Evolutionary conservation across 2,888 invertebrate species (phyloP), one percentile per base, ranked within the genome.

Genomic region (Acanthoscelides obtectus): DNA sequence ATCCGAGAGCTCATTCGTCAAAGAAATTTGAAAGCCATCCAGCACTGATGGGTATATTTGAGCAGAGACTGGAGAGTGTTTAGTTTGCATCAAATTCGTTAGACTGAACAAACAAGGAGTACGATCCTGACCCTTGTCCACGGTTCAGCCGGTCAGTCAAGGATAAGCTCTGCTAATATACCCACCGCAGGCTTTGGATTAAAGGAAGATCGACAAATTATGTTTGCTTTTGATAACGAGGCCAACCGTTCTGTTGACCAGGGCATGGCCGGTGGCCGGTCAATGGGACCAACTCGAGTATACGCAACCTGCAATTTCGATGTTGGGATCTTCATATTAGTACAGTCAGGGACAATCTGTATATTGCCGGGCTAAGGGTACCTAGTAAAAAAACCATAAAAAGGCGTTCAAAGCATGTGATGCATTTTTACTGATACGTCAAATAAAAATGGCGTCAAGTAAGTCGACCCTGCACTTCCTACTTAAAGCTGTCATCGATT

Each of bases 81-180:
- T 74, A 75, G 79, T 77, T 79, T 77, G 75, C 78, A 77, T 79
- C 74, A 69, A 72, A 78, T 76, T 77, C 77, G 78, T 78, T 77
- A 77, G 75, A 75, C 78, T 79, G 74, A 74, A 74, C 77, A 78
- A 79, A 79, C 77, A 78, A 69, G 73, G 72, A 75, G 74, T 75
- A 76, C 73, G 78, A 78, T 77, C 76, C 77, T 75, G 78, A 76
- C 76, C 77, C 77, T 76, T 78, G 79, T 77, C 78, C 79, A 79
- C 72, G 74, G 71, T 70, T 73, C 74, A 77, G 77, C 77, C 77
- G 76, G 73, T 77, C 79, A 79, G 77, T 77, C 76, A 78, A 79
- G 76, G 76, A 77, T 79, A 76, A 76, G 76, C 75, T 75, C 73
- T 75, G 75, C 74, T 76, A 75, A 76, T 76, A 73, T 73, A 74